Conservation (phyloP, 2,888 invertebrate species). For the Agrilus biguttatus region DNA sequence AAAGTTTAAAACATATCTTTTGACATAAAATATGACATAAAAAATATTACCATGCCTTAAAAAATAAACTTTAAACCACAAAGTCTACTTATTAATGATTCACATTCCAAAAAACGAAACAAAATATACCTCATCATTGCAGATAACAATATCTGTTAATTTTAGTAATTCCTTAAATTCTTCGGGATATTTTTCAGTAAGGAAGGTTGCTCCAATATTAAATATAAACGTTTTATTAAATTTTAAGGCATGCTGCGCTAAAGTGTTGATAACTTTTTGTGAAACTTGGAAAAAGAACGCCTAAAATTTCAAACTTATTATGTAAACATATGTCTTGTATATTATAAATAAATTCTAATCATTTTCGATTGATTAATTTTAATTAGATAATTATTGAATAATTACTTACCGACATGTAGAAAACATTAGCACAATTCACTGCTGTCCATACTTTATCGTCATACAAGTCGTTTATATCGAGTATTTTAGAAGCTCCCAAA, state of each 20-base stretch:
- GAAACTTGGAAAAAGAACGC: conserved; percentile 16
- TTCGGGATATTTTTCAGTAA: conserved; percentile 9
- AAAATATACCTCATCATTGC: conserved; percentile 15
- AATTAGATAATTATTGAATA: too few relatives aligned
- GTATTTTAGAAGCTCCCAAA: conserved; percentile 14
- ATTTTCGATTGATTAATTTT: too few relatives aligned
- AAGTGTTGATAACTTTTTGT: conserved; percentile 7
- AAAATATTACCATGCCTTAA: too few relatives aligned
- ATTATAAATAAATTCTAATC: too few relatives aligned
- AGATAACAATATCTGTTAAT: conserved; percentile 14
- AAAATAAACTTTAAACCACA: too few relatives aligned
- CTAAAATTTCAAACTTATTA: conserved; percentile 7
- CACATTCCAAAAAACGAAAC: too few relatives aligned
- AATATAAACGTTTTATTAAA: conserved; percentile 13
- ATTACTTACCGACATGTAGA: conserved; percentile 16
- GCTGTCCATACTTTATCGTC: conserved; percentile 2
- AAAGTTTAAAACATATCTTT: too few relatives aligned
- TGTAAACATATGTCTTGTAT: too few relatives aligned
- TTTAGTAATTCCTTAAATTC: conserved; percentile 12
- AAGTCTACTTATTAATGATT: too few relatives aligned
- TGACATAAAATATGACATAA: too few relatives aligned
- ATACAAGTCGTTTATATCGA: conserved; percentile 8
- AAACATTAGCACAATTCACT: conserved; percentile 8
- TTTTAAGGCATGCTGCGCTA: conserved; percentile 8
- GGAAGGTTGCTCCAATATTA: conserved; percentile 16